Percentiles rank a stretch among this genome's conserved stretches.
Evolutionary conservation across 2,113 vertebrate genomes (phyloP).

Genomic region (Paedocypris sp.): DNA sequence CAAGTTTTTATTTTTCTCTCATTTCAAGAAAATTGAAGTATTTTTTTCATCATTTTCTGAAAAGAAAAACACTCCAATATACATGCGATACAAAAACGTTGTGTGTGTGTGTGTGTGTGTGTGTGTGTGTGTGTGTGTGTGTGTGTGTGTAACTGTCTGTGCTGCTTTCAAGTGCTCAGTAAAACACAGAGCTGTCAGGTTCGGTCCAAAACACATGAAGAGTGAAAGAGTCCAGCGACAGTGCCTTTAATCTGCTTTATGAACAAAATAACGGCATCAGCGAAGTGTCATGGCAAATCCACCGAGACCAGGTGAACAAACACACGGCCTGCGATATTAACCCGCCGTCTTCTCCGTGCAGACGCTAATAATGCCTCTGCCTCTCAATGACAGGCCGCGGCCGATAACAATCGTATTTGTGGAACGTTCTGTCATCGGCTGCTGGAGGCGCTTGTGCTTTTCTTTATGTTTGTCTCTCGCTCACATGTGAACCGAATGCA

Average conservation of each 20-base stretch:
- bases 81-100: no score
- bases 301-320: constrained; percentile 59
- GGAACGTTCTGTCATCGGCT: constrained; percentile 42
- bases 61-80: no score
- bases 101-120: no score
- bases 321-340: constrained; percentile 37
- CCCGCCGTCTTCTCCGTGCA: not conserved
- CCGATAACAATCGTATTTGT: constrained; percentile 43
- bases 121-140: no score
- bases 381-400: constrained; percentile 17
- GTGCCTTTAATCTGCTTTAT: constrained; percentile 14
- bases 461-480: not conserved
- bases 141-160: not conserved
- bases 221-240: not conserved
- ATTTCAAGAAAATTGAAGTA: no score
- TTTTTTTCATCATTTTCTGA: no score
- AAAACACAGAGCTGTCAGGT: not conserved
- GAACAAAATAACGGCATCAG: not conserved
- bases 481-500: not conserved
- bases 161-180: not conserved
- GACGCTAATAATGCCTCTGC: constrained; percentile 28
- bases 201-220: not conserved
- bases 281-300: constrained; percentile 44
- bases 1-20: no score
- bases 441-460: constrained; percentile 10